These are phyloP conservation scores for Drosophila triauraria DNA, from an alignment of 1,140 invertebrate species.

Conservation along the genomic window DNA sequence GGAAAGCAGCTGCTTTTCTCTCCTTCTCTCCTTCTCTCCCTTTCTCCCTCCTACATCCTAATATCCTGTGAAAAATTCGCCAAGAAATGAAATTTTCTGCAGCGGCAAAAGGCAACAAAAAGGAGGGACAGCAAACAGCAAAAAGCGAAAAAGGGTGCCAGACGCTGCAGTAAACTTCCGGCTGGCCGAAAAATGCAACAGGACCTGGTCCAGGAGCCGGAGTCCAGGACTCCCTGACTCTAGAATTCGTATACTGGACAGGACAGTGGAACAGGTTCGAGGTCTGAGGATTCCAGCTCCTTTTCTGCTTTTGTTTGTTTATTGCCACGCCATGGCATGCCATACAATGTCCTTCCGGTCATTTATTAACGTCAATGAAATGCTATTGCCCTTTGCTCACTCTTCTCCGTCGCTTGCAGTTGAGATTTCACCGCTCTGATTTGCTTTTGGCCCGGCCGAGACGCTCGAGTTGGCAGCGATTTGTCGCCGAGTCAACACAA, in stretches of 20 bases:
- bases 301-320: constrained; percentile 71
- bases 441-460: constrained; percentile 42
- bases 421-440: constrained; percentile 38
- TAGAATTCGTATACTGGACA: constrained; percentile 2
- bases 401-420: constrained; percentile 16
- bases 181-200: constrained; percentile 78
- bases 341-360: constrained; percentile 83
- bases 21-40: constrained; percentile 6
- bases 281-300: constrained; percentile 9
- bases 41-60: constrained; percentile 10
- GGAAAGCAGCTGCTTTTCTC: constrained; percentile 53
- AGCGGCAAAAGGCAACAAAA: constrained; percentile 43
- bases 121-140: constrained; percentile 17
- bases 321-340: constrained; percentile 77
- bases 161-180: constrained; percentile 80
- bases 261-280: constrained; percentile 23
- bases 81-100: constrained; percentile 69
- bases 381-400: constrained; percentile 41
- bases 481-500: constrained; percentile 80
- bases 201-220: constrained; percentile 58
- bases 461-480: constrained; percentile 76
- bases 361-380: constrained; percentile 83
- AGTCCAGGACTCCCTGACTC: constrained; percentile 25
- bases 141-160: constrained; percentile 67
- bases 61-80: constrained; percentile 73